Evolutionary conservation across 2,888 invertebrate genomes (phyloP), one percentile per base, ranked within the genome.

Genomic region (Eristalis pertinax): DNA sequence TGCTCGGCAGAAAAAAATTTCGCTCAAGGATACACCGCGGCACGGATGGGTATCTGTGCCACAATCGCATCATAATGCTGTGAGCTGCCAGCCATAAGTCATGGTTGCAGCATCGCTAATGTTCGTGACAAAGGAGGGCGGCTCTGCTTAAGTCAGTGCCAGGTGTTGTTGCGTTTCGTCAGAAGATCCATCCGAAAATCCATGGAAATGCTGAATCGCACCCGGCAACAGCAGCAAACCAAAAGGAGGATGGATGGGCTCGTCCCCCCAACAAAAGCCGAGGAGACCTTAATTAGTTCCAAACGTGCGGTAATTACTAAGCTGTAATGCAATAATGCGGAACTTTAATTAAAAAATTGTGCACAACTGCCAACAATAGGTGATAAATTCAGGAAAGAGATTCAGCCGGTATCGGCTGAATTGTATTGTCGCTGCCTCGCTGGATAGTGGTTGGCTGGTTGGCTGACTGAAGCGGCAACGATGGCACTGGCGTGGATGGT

Each of bases 271-370:
- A 50, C 43, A 67, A 67, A 32, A 50, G 80, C 78, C 73, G 62
- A 63, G 32, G n/a, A 56, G 74, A 74, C 85, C 74, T 70, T 78
- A 86, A 86, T 86, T 86, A 86, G 85, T 78, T 72, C 78, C 82
- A 74, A 86, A 81, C 74, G 73, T 78, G 60, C 13, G 74, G 82
- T 86, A 82, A 78, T 75, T 78, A 75, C 74, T 68, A 70, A 70
- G 70, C 62, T 69, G 60, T 70, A 74, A 78, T 74, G 77, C 82
- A 86, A 82, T 82, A 82, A 86, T 78, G 77, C 85, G 85, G 85
- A 86, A 86, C 82, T 86, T 82, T 86, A 86, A 86, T 86, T 86
- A 86, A 86, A 85, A 82, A 74, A n/a, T n/a, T 74, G 65, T 86
- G 82, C 85, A 75, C 77, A 70, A 43, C 85, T 50, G 56, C 24